Base-by-base conservation (phyloP, 2,113 vertebrate species). In the Corythaeola cristata region DNA sequence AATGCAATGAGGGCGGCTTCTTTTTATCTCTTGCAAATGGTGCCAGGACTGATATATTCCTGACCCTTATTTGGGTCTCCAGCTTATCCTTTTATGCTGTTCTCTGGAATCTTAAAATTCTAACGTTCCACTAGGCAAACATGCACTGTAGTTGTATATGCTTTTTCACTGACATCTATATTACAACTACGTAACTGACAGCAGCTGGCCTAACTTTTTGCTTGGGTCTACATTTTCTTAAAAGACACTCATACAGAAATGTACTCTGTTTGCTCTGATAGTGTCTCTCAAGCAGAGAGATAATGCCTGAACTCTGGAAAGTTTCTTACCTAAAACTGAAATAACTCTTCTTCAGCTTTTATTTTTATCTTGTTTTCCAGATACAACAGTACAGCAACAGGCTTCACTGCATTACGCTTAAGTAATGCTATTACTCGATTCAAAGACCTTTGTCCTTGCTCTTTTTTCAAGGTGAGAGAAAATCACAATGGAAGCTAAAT, bases 21-120 rank as follows among this genome's bases (percentile, higher is more conserved):
- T 88, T 96, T 96, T 96, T 96, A 97, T 96, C 95, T 96, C 58
- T 55, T 24, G 66, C 30, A 64, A 85, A 83, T 5, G 13, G 90
- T 67, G 84, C 88, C 95, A 95, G 66, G 77, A 39, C 50, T 71
- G 69, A 92, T 91, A 76, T 82, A 85, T 47, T 84, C 75, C 74
- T 94, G 81, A 93, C 50, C 78, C 91, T 95, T 95, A 95, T 63
- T 91, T 82, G 88, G 72, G 56, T 91, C 84, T 71, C 47, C 30
- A 92, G 47, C 62, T 95, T 87, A 52, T 21, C 87, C 44, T 88
- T 79, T 63, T 79, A 59, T 39, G n/a, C 41, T 67, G 33, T 73
- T 88, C 85, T 66, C 50, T 49, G 41, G 62, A 78, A 66, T 53
- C 28, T 63, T 15, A 37, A 28, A 49, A 89, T 69, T 39, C 52